Conservation (phyloP, 2,113 vertebrate species). For the Notiomystis cincta region DNA sequence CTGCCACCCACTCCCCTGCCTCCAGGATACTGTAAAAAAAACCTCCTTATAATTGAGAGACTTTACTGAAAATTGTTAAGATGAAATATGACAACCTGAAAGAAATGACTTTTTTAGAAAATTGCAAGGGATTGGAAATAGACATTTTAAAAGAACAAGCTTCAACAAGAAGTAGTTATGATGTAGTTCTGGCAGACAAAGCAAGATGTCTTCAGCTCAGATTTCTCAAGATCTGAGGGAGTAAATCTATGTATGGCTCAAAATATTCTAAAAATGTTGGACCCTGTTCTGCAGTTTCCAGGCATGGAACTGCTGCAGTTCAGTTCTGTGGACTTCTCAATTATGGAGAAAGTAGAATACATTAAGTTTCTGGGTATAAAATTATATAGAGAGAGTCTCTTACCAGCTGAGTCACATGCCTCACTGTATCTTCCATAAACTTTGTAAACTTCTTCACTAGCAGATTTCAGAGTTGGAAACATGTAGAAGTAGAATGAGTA, state of each 20-base stretch:
- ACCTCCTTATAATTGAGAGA: not conserved
- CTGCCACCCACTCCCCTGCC: not conserved
- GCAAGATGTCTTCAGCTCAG: not conserved
- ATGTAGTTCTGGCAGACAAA: not conserved
- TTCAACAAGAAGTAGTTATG: not conserved
- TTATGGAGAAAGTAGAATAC: not conserved
- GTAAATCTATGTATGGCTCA: not conserved
- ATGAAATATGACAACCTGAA: conserved; percentile 4
- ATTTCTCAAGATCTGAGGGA: not conserved
- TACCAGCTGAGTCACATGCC: not conserved
- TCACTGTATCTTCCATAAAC: not conserved
- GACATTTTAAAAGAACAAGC: not conserved
- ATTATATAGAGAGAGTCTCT: not conserved
- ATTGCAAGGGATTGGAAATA: not conserved
- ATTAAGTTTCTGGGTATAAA: not conserved
- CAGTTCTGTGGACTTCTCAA: not conserved
- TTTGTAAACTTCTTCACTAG: not conserved
- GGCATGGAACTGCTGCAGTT: not conserved
- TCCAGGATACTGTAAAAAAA: not conserved
- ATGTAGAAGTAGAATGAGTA: not conserved
- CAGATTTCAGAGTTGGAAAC: not conserved
- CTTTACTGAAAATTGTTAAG: not conserved
- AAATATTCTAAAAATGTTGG: not conserved
- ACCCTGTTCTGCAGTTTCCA: not conserved
- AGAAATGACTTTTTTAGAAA: not conserved